These are phyloP conservation scores for Tillus elongatus DNA, from an alignment of 2,888 invertebrate species.

Conservation along the genomic window DNA sequence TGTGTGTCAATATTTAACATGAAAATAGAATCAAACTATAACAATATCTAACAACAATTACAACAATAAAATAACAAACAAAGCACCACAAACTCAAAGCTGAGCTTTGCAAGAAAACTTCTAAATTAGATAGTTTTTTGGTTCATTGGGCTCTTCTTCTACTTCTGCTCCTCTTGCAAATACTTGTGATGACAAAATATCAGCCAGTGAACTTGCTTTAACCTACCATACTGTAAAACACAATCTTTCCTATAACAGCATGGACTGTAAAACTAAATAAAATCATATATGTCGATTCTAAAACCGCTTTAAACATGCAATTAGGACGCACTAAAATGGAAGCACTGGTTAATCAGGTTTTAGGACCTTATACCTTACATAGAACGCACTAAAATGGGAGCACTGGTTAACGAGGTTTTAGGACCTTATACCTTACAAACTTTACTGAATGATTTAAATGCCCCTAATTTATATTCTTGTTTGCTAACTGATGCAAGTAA, in stretches of 20 bases:
- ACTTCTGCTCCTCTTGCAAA: slow-evolving; percentile 6
- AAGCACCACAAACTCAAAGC: slow-evolving; percentile 6
- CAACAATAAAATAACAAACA: too few relatives aligned
- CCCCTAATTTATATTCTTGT: slow-evolving; percentile 8
- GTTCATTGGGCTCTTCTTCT: slow-evolving; percentile 1
- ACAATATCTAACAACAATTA: too few relatives aligned
- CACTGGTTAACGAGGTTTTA: slow-evolving; percentile 9
- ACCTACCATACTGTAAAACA: slow-evolving; percentile 28
- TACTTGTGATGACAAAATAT: slow-evolving; percentile 9
- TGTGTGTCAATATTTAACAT: too few relatives aligned
- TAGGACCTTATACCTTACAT: too few relatives aligned
- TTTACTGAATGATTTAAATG: slow-evolving; percentile 13
- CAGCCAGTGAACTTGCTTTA: slow-evolving; percentile 15
- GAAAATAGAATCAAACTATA: too few relatives aligned
- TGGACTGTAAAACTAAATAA: slow-evolving; percentile 22
- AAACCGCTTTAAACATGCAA: slow-evolving; percentile 11
- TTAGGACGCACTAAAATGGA: too few relatives aligned
- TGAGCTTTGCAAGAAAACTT: slow-evolving; percentile 6
- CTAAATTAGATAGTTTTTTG: slow-evolving; percentile 7
- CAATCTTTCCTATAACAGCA: slow-evolving; percentile 28
- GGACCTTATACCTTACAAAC: slow-evolving; percentile 9
- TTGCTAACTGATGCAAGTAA: slow-evolving; percentile 21
- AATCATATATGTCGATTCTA: slow-evolving; percentile 15
- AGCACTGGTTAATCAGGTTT: too few relatives aligned
- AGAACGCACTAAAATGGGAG: slow-evolving; percentile 9